Evolutionary conservation across 2,888 invertebrate species (phyloP).

Genomic region (Plebejus melissa): DNA sequence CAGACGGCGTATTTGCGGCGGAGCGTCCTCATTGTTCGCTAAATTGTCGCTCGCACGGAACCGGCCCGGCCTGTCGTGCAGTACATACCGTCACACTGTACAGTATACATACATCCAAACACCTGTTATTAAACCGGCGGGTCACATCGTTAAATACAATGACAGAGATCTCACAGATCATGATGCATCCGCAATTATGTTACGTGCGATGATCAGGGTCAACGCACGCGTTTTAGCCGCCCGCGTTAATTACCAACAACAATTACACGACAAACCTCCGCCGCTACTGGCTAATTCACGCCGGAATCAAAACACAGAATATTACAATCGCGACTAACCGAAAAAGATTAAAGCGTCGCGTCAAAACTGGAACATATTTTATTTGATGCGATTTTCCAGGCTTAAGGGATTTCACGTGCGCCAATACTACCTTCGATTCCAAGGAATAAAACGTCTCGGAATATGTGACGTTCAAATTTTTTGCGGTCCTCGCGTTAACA

Average conservation of each 20-base stretch:
- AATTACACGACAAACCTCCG: slow-evolving; percentile 32
- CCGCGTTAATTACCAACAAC: slow-evolving; percentile 43
- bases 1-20: slow-evolving; percentile 71
- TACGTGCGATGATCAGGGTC: slow-evolving; percentile 44
- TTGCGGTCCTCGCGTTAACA: slow-evolving; percentile 24
- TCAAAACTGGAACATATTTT: slow-evolving; percentile 54
- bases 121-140: slow-evolving; percentile 76
- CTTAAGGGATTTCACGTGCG: slow-evolving; percentile 64
- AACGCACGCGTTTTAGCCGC: slow-evolving; percentile 9
- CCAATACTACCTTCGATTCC: slow-evolving; percentile 35
- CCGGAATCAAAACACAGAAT: neutral
- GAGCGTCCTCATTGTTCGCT: slow-evolving; percentile 77
- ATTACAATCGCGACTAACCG: slow-evolving; percentile 40
- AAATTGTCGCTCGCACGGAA: slow-evolving; percentile 78
- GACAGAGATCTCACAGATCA: slow-evolving; percentile 67
- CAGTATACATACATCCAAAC: slow-evolving; percentile 74
- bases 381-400: slow-evolving; percentile 57
- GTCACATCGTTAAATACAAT: slow-evolving; percentile 71
- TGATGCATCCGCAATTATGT: slow-evolving; percentile 63
- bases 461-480: slow-evolving; percentile 22
- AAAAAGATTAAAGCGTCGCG: slow-evolving; percentile 38
- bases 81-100: slow-evolving; percentile 72
- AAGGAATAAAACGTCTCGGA: slow-evolving; percentile 12
- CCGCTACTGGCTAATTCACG: neutral
- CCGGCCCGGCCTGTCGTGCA: slow-evolving; percentile 75